Evolutionary conservation across 2,888 invertebrate genomes (phyloP), one percentile per base, ranked within the genome.

Genomic region (Platypus cylindrus): DNA sequence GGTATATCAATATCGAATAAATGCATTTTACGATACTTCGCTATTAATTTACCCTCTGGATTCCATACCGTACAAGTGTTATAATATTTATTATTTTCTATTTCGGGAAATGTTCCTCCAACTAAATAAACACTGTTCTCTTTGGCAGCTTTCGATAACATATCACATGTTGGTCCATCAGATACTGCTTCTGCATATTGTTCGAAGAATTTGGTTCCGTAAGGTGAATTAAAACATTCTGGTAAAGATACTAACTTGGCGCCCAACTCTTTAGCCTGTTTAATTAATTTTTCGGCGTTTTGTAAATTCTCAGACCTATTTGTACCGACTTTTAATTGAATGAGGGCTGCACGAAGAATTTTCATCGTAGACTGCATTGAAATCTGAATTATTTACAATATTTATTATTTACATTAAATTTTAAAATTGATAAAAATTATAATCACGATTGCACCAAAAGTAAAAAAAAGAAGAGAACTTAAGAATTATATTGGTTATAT

Each of bases 1-100:
- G 91, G 90, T 32, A 97, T 82, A 58, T 94, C 85, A 49, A 97
- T 93, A 62, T 97, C 94, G 62, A 95, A 95, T 29, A 95, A 68
- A 62, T 95, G 95, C 58, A 93, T 70, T 71, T 95, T 95, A 41
- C 91, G 71, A 54, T 85, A 80, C 51, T 76, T 79, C 0, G 79
- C 82, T 30, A 94, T 62, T 29, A 94, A 55, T 37, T 76, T 64
- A 9, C 95, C 95, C 15, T 67, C 60, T 0, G 77, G 75, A 51
- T 75, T 74, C 81, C 84, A 94, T 2, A 90, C 75, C 0, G 89
- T 83, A 50, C 85, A 85, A 0, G 93, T 91, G 59, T 95, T 95
- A 58, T 76, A 90, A 5, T 85, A 62, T 32, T 53, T 52, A 33
- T 65, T 64, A 23, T 48, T 39, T 29, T 74, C 74, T 38, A 67